phyloP scores from a whole-genome alignment of 2,113 vertebrate species.

The Phyllopteryx taeniolatus region DNA sequence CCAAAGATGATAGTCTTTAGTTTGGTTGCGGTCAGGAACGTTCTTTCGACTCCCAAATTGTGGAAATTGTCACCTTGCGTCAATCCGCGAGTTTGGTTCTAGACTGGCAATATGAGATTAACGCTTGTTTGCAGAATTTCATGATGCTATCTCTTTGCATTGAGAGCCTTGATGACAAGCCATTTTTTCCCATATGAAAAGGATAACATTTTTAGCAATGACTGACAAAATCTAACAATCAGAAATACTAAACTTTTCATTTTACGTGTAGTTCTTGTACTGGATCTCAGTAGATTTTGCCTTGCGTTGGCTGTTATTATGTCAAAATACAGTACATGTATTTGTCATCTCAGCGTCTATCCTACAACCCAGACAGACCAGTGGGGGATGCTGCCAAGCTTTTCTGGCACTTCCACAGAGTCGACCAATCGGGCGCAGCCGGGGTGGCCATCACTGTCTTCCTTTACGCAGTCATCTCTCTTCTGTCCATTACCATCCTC shows the following conservation, averaged over 20 bases:
- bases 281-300: neutral
- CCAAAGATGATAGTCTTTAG: no score
- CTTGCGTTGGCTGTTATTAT: neutral
- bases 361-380: slow-evolving; percentile 74
- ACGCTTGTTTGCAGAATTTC: no score
- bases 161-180: no score
- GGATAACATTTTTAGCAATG: no score
- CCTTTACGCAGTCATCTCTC: slow-evolving; percentile 77
- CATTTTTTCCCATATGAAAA: no score
- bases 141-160: no score
- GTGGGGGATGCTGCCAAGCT: slow-evolving; percentile 88
- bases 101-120: no score
- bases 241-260: neutral
- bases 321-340: neutral
- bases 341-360: slow-evolving; percentile 70
- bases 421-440: slow-evolving; percentile 73
- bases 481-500: slow-evolving; percentile 78
- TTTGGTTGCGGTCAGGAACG: no score
- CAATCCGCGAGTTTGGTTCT: no score
- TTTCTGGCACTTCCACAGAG: slow-evolving; percentile 84
- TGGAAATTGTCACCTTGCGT: no score
- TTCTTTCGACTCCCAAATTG: no score
- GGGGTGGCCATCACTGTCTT: slow-evolving; percentile 81
- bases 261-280: neutral
- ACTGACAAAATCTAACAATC: no score